Conservation (phyloP, 2,797 vertebrate species). For the Falco columbarius region DNA sequence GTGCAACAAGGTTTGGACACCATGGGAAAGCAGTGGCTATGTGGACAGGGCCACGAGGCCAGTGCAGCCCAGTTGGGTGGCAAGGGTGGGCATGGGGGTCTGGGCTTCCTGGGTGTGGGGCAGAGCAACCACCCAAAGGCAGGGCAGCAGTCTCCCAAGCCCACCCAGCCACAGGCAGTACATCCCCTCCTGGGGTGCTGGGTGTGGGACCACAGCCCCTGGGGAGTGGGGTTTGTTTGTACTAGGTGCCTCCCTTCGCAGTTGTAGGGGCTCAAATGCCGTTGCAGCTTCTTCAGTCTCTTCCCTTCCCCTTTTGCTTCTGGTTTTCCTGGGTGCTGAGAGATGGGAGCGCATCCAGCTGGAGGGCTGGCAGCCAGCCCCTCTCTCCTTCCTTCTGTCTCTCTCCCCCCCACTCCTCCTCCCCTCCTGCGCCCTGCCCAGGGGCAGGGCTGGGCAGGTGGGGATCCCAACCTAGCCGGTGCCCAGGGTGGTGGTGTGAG, state of each 20-base stretch:
- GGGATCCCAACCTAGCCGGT: neutral
- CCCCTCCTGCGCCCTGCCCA: slow-evolving; percentile 11
- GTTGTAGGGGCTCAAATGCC: neutral
- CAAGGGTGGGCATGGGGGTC: neutral
- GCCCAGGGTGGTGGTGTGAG: neutral
- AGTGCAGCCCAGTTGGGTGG: neutral
- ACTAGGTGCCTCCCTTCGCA: neutral
- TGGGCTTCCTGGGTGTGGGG: neutral
- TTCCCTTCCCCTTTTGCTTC: slow-evolving; percentile 56
- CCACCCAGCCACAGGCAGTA: neutral
- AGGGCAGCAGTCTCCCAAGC: neutral
- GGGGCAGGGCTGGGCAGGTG: neutral
- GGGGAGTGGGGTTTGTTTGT: neutral
- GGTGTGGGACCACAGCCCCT: neutral
- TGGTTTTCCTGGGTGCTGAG: slow-evolving; percentile 54
- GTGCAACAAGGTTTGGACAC: neutral
- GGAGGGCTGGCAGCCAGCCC: slow-evolving; percentile 45
- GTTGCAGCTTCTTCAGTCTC: slow-evolving; percentile 25
- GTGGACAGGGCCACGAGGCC: neutral
- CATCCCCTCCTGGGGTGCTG: neutral
- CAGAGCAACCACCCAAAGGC: neutral
- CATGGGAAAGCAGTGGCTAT: neutral
- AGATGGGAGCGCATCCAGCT: slow-evolving; percentile 16
- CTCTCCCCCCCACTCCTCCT: slow-evolving; percentile 47
- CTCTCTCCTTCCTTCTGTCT: slow-evolving; percentile 65